Base-by-base conservation (phyloP, 2,113 vertebrate genomes). In the Chiloscyllium plagiosum region DNA sequence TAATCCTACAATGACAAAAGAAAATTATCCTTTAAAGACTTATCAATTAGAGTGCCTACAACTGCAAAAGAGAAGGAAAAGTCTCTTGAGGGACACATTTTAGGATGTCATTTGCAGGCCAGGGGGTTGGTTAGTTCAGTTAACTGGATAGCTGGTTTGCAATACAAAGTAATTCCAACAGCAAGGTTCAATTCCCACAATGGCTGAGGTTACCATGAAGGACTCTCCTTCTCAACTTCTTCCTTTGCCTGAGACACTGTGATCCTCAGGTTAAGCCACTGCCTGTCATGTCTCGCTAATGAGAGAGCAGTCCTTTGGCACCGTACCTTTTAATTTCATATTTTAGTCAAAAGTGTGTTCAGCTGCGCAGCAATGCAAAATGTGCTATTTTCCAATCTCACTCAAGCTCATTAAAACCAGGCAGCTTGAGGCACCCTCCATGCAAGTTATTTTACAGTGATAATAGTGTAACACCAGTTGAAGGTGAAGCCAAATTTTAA, bases 1-100 rank as follows among this genome's bases (percentile, higher is more conserved):
- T 72, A 50, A 72, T 95, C 94, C 94, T 95, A 52, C 2, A 95
- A 26, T 6, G 42, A 94, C n/a, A 94, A 70, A 61, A 94, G 94
- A 95, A 47, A 95, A 72, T 95, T 24, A 52, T 15, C 24, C 42
- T 52, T 72, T 93, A 52, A 86, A 83, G 24, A 52, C 20, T 61
- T 86, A 52, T 61, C 22, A 52, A 89, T 56, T 76, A 56, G 26
- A 90, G 61, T 13, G 52, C 4, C 19, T 29, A 4, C 15, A 24
- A 87, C 13, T 90, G 5, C 80, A 83, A 17, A 22, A 83, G 52
- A 56, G 33, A 61, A 29, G 87, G 87, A 61, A 90, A 26, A 56
- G 52, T 13, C 50, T 89, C 26, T 56, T 56, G 50, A 29, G 50
- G 2, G 52, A 13, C 26, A 56, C 52, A 2, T 17, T 19, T 33